Evolutionary conservation across 2,888 invertebrate species (phyloP), one percentile per base, ranked within the genome.

Genomic region (Anticlea derivata): DNA sequence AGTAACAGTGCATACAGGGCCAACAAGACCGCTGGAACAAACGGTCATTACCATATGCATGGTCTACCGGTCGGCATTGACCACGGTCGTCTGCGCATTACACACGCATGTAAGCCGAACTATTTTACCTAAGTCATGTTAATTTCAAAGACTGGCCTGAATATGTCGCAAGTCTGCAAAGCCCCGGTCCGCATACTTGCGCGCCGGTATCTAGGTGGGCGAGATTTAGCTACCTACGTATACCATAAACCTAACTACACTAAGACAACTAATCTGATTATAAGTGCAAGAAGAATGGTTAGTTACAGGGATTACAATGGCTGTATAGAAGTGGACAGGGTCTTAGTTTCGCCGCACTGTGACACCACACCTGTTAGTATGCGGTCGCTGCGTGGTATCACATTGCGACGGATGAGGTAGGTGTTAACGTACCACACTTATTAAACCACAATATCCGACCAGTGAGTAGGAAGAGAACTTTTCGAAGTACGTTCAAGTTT

Each of bases 261-360:
- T 44, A 37, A 30, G 30, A 39, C 31, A 51, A 50, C 55, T 60
- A 58, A 61, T 61, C 58, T 64, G 34, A 62, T 58, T 61, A 47
- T 63, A 62, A 66, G 86, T 85, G 88, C 88, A 80, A 48, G 75
- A 83, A 84, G 81, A 80, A 66, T 73, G 73, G 89, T 87, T 89
- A 89, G 92, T 91, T 86, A 87, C 89, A 85, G 75, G 84, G 83
- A 82, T 78, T 73, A 75, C 74, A 70, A 73, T 76, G 80, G 80
- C 78, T 71, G 64, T 72, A 72, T 82, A 77, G 79, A 73, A 73
- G 60, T 73, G 74, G 80, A 81, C 65, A 69, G 73, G 80, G 70
- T 73, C 66, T 60, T 50, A 29, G 60, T 55, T 61, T 58, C 55
- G 58, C 57, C 53, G 50, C 43, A 55, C 59, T 55, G 63, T 57